Base-by-base conservation (phyloP, 2,113 vertebrate genomes). In the Coreoperca whiteheadi region DNA sequence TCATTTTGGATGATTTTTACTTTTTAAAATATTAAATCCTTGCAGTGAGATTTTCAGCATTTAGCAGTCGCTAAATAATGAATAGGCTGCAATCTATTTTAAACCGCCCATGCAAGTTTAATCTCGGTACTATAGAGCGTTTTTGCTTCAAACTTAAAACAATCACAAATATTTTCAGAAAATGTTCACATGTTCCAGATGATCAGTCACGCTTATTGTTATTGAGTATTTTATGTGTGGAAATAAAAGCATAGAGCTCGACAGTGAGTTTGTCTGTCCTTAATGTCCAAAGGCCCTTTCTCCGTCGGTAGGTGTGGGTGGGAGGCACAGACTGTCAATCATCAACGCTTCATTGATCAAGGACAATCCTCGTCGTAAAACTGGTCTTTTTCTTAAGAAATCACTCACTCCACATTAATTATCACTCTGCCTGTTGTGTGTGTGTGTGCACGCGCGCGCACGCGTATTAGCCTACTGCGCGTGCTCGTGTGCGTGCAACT, bases 351-450 rank as follows among this genome's bases (percentile, higher is more conserved):
- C 93, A 91, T 86, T 94, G 94, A 94, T 91, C 94, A 90, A 80
- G 87, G 89, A 96, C 94, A 95, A 96, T 95, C 88, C 92, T 90
- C 90, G 83, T 94, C 80, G 91, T 94, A 94, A 94, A 96, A 93
- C 92, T 89, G 92, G 91, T 91, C 93, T 94, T 94, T 95, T 94
- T 93, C 92, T 88, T 91, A 91, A 96, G 94, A 95, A 94, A 96
- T 96, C 95, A 94, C 94, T 96, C 95, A 95, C 93, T 96, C 92
- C 56, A 94, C 94, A 95, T 96, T 96, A 95, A 96, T 96, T 95
- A 95, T 93, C 83, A 63, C 79, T 73, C 37, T 61, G 73, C 25
- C 64, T 50, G 64, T 32, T 70, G 68, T 70, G 56, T 84, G 28
- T 84, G 28, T 60, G 76, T 67, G 57, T 8, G 63, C 46, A 23